A percentile compares a stretch with the other conserved stretches of the same genome.
Conservation (phyloP, 2,113 vertebrate species). For the Struthio camelus region DNA sequence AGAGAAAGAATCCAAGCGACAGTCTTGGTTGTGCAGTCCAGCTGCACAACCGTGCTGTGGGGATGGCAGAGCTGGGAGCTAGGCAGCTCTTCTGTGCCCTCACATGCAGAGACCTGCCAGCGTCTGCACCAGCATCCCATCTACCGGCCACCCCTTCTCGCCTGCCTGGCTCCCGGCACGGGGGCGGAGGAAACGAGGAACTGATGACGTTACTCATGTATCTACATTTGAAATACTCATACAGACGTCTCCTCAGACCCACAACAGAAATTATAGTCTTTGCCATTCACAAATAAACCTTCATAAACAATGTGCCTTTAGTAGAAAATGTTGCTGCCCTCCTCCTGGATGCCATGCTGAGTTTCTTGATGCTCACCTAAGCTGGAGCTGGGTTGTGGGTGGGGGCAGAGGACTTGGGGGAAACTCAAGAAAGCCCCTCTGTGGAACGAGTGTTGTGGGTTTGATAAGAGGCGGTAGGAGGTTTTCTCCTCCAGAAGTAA, state of each 20-base stretch:
- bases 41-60: no score
- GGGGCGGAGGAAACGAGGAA: background rate
- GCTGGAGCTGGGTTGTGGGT: no score
- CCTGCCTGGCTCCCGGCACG: background rate
- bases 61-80: fast-evolving
- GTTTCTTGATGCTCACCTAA: no score
- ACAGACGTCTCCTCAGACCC: background rate
- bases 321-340: background rate
- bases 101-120: background rate
- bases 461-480: no score
- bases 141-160: fast-evolving
- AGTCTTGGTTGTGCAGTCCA: no score
- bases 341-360: background rate
- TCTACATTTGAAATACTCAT: background rate
- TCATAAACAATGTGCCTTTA: background rate
- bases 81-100: background rate
- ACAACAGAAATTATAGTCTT: background rate
- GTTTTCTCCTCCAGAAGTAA: no score
- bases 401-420: no score
- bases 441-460: no score
- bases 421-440: no score
- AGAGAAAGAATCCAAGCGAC: background rate
- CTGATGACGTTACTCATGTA: background rate
- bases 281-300: background rate
- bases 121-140: background rate